Percentiles rank a stretch among this genome's conserved stretches.
Evolutionary conservation across 2,113 vertebrate genomes (phyloP).

Genomic region (Tragelaphus strepsiceros): DNA sequence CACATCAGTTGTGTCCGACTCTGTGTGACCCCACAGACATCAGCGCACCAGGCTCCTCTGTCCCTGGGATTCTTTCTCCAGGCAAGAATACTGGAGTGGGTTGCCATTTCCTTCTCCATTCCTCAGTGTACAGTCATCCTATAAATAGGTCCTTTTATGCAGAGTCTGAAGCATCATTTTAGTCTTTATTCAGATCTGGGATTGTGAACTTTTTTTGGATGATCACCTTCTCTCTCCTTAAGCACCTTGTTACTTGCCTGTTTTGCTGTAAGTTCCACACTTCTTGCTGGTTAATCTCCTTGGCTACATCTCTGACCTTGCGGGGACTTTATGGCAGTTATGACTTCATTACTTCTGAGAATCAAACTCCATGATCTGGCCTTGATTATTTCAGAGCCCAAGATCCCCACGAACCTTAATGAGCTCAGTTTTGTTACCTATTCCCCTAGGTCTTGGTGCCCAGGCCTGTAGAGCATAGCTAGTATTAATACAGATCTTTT

Average conservation of each 20-base stretch:
- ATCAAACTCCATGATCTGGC: not conserved
- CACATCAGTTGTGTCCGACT: no score
- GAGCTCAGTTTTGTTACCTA: not conserved
- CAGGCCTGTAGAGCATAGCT: not conserved
- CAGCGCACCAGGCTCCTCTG: no score
- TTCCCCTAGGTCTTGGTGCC: not conserved
- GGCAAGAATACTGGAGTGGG: no score
- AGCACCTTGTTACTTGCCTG: not conserved
- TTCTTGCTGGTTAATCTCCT: not conserved
- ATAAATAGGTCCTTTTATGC: not conserved
- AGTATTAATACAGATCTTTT: not conserved
- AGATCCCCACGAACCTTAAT: not conserved
- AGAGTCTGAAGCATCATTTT: not conserved
- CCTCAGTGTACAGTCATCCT: not conserved
- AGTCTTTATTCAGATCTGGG: not conserved
- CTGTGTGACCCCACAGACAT: no score
- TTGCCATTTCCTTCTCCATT: no score
- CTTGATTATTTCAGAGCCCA: not conserved
- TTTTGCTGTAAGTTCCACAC: not conserved
- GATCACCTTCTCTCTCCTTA: not conserved
- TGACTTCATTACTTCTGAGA: not conserved
- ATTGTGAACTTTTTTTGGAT: not conserved
- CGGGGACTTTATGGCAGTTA: not conserved
- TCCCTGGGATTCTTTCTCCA: no score
- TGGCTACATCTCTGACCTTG: not conserved